Evolutionary conservation across 1,140 invertebrate species (phyloP).

Genomic region (Drosophila sturtevanti): DNA sequence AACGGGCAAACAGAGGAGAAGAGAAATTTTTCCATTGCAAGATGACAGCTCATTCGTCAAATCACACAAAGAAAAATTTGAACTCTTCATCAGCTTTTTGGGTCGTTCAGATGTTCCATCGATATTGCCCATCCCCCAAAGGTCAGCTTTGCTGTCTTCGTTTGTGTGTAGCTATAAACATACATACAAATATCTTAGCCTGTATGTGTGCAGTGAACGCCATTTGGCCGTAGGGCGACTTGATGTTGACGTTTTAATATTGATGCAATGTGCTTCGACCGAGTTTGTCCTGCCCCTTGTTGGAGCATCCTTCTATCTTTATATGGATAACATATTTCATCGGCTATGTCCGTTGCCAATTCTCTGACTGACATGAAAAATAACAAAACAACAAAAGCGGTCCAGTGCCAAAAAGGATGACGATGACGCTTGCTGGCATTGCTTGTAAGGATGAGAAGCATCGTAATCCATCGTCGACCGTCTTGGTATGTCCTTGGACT

Average conservation of each 20-base stretch:
- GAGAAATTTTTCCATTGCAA: conserved; percentile 70
- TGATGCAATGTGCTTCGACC: conserved; percentile 73
- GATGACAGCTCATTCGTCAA: conserved; percentile 80
- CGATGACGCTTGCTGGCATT: conserved; percentile 40
- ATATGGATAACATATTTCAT: conserved; percentile 68
- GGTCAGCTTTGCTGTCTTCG: conserved; percentile 13
- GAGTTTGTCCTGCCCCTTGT: conserved; percentile 35
- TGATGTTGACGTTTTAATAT: conserved; percentile 81
- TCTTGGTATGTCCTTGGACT: conserved; percentile 65
- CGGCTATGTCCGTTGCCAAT: conserved; percentile 75
- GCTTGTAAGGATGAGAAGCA: conserved; percentile 42
- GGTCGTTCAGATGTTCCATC: conserved; percentile 35
- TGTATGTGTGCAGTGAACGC: conserved; percentile 34
- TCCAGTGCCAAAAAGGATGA: conserved; percentile 70
- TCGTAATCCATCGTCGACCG: conserved; percentile 70
- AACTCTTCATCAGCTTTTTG: conserved; percentile 79
- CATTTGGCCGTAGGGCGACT: conserved; percentile 74
- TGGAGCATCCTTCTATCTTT: conserved; percentile 8
- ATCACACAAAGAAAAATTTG: conserved; percentile 80
- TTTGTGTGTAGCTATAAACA: conserved; percentile 3
- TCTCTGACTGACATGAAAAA: conserved; percentile 79
- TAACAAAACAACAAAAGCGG: conserved; percentile 77
- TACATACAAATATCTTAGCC: background rate
- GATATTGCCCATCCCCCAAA: conserved; percentile 6
- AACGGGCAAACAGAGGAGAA: conserved; percentile 30